phyloP scores from a whole-genome alignment of 2,888 invertebrate species.

The Lutraria lutraria region DNA sequence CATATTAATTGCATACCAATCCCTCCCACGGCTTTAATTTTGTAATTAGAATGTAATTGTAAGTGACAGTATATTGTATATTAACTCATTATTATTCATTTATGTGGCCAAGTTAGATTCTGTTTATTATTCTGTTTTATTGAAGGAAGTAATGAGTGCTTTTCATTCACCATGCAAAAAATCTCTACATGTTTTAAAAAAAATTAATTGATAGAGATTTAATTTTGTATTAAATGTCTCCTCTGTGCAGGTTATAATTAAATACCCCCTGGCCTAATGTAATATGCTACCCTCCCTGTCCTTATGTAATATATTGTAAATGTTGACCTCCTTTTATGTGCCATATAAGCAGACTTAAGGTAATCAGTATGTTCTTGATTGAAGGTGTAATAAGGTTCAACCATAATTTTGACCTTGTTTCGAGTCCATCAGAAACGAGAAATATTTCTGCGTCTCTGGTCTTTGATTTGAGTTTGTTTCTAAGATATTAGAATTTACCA shows the following conservation, averaged over 20 bases:
- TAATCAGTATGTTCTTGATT: no score
- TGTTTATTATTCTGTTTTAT: neutral
- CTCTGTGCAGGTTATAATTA: neutral
- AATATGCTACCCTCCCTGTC: neutral
- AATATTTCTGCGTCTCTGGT: no score
- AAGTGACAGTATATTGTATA: slow-evolving; percentile 21
- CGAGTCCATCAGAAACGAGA: no score
- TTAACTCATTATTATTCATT: slow-evolving; percentile 13
- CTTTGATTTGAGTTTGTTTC: no score
- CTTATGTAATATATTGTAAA: no score
- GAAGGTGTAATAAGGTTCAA: no score
- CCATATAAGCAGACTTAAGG: no score
- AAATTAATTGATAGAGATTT: neutral
- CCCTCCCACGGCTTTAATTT: slow-evolving; percentile 24
- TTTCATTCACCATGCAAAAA: neutral
- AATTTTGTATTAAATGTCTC: neutral
- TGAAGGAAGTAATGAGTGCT: neutral
- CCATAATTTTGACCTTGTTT: no score
- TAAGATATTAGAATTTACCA: no score
- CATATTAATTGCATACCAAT: slow-evolving; percentile 13
- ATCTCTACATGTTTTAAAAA: neutral
- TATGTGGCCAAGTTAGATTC: neutral
- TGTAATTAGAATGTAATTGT: slow-evolving; percentile 10
- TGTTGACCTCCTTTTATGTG: no score
- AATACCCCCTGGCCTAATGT: neutral